Conservation (phyloP, 2,113 vertebrate species). For the Cebidichthys violaceus region DNA sequence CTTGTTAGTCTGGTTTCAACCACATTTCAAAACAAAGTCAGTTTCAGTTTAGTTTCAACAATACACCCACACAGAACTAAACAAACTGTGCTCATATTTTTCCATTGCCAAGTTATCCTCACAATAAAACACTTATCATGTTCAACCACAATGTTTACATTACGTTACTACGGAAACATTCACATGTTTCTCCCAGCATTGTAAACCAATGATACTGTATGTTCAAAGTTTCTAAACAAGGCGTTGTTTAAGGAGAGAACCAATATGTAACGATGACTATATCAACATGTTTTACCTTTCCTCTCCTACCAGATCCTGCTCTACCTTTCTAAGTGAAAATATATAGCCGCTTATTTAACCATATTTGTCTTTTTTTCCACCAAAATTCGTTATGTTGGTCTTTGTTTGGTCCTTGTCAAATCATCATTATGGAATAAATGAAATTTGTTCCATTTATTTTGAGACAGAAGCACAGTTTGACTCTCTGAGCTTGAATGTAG, state of each 20-base stretch:
- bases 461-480: background rate
- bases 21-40: conserved; percentile 41
- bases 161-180: conserved; percentile 11
- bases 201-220: background rate
- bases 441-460: background rate
- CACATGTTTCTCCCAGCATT: background rate
- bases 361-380: background rate
- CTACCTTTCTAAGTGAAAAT: background rate
- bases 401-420: background rate
- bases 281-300: background rate
- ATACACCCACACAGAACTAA: conserved; percentile 22
- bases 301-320: too few species aligned
- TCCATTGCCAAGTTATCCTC: background rate
- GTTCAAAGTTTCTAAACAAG: background rate
- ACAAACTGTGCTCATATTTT: conserved; percentile 28
- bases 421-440: background rate
- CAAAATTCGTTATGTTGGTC: background rate
- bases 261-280: background rate
- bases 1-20: conserved; percentile 8
- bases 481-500: conserved; percentile 39
- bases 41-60: conserved; percentile 24
- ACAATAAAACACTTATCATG: conserved; percentile 23
- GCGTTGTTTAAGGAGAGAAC: background rate
- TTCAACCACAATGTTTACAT: conserved; percentile 13
- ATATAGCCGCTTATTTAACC: background rate